Evolutionary conservation across 2,888 invertebrate genomes (phyloP), one percentile per base, ranked within the genome.

Genomic region (Eupeodes latifasciatus): DNA sequence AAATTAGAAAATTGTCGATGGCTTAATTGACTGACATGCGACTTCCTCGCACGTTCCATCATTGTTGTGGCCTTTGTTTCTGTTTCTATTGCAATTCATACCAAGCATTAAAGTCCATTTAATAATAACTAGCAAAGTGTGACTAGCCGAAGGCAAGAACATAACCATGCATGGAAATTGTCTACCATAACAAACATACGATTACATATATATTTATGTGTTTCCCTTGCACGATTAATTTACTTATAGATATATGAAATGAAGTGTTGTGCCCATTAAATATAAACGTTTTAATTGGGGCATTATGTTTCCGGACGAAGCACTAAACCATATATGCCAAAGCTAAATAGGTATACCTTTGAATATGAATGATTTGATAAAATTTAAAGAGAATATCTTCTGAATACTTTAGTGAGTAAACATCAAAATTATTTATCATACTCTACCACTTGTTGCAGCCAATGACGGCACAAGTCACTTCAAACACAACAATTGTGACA

Each of bases 1-100:
- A 79, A 47, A 11, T 57, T 75, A 72, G 51, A 72, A 66, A 78
- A 67, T 78, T 57, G 57, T 66, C 47, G n/a, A 19, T 77, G 7
- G 19, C 66, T 72, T 79, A 79, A 79, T 49, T 62, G 75, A 27
- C 62, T 49, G 80, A 80, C 74, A 49, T 53, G 80, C 40, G 75
- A 64, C 69, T 80, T 85, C 84, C 80, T 71, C 19, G 69, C 84
- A 69, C 75, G 64, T 64, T 57, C 40, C 16, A 62, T 49, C 9
- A 40, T 47, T 55, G 16, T 16, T 69, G 11, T 57, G 27, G 27
- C 27, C 27, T 49, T 72, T 19, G 66, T 83, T 19, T 55, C 49
- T 66, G 9, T 49, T 49, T 27, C 36, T 59, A 51, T 61, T 72
- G 72, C 59, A 66, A 62, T 64, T 53, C 7, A 16, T 9, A 53